Base-by-base conservation (phyloP, 1,140 invertebrate species). In the Spodoptera litura region DNA sequence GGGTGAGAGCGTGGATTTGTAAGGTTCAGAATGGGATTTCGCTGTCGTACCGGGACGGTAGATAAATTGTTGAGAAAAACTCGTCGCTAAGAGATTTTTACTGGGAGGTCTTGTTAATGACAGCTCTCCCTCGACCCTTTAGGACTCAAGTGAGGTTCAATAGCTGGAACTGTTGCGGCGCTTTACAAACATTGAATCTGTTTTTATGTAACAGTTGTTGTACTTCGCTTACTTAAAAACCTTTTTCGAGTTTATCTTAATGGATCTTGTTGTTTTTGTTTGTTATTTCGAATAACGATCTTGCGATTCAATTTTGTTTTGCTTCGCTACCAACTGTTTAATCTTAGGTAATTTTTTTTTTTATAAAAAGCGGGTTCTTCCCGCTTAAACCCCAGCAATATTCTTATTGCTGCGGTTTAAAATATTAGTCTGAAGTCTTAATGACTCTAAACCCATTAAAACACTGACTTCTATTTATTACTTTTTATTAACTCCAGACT, bases 51-150 rank as follows among this genome's bases (percentile, higher is more conserved):
- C 58, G 49, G 59, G 70, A 78, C 55, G 71, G 77, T 81, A 76
- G 80, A 81, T 84, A 81, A 78, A 77, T 78, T 78, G 78, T 80
- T 77, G 59, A 68, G 79, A 82, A 81, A 83, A 83, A 85, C 49
- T 78, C 82, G 66, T 56, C 61, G 73, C 49, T 44, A 56, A 79
- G 75, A 77, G 82, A 82, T 83, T 83, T 82, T 81, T 72, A 61
- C 73, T 59, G n/a, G 68, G 75, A 80, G 76, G 81, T 82, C 76
- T 79, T 72, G 76, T 76, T 83, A 83, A 86, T 85, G 78, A 81
- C 81, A 76, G 56, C 68, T 58, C 78, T 74, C 53, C 61, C 49
- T 62, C 58, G 58, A 68, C 66, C 76, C 61, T 77, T 77, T 76
- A 66, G 31, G 51, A 51, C 59, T 79, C 74, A 66, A 83, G 81